Evolutionary conservation across 2,113 vertebrate species (phyloP).

Genomic region (cattle (Bos taurus)): ARS-UCD2.0 NC_037351.1:49467001-49467500

Average conservation of each 20-base stretch:
- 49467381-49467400: not conserved
- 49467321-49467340: not conserved
- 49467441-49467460: not conserved
- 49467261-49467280: not conserved
- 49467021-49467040: not conserved
- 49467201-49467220: not conserved
- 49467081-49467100: not conserved
- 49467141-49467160: not conserved
- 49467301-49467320: not conserved
- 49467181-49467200: not conserved
- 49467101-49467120: not conserved
- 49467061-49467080: not conserved
- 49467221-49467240: not conserved
- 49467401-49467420: not conserved
- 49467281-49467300: not conserved
- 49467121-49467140: not conserved
- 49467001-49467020: not conserved
- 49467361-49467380: not conserved
- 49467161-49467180: not conserved
- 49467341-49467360: not conserved
- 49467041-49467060: not conserved
- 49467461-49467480: not conserved
- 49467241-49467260: not conserved
- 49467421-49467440: too few relatives aligned
- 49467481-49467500: too few relatives aligned